phyloP scores from a whole-genome alignment of 37 sponge, comb jelly and placozoan genomes.

The Dysidea cf. avara region DNA sequence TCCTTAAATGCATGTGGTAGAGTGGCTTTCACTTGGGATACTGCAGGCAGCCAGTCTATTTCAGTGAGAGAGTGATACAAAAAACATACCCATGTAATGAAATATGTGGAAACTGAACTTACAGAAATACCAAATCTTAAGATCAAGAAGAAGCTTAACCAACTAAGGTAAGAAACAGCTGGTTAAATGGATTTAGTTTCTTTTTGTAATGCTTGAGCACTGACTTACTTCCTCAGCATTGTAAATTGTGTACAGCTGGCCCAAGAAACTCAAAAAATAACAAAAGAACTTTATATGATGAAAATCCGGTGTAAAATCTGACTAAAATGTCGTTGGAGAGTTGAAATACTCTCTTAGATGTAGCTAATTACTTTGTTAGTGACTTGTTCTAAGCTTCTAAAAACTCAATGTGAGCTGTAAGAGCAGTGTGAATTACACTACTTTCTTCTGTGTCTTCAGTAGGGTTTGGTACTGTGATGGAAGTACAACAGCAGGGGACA shows the following conservation, averaged over 20 bases:
- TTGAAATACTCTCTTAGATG: not conserved
- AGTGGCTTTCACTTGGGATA: constrained; percentile 36
- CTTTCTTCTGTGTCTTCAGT: too few species aligned
- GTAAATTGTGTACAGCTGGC: constrained; percentile 30
- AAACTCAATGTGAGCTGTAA: constrained; percentile 22
- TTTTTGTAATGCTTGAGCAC: constrained; percentile 1
- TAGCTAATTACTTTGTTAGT: not conserved
- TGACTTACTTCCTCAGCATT: constrained; percentile 40
- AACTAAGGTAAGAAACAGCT: constrained; percentile 21
- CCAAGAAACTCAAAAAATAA: constrained; percentile 56
- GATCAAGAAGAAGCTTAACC: constrained; percentile 29
- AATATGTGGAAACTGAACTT: constrained; percentile 32
- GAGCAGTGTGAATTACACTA: not conserved
- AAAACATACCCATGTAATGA: constrained; percentile 41
- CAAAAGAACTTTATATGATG: constrained; percentile 31
- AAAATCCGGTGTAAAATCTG: constrained; percentile 37
- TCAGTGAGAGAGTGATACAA: constrained; percentile 34
- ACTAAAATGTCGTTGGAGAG: constrained; percentile 14
- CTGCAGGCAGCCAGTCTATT: constrained; percentile 34
- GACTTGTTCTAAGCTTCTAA: constrained; percentile 12
- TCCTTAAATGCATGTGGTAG: constrained; percentile 27
- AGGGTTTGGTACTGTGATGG: too few species aligned
- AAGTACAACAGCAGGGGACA: too few species aligned
- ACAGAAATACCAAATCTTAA: constrained; percentile 31
- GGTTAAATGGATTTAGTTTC: constrained; percentile 39